Conservation (phyloP, 2,888 invertebrate species). For the Omphaloscelis lunosa region DNA sequence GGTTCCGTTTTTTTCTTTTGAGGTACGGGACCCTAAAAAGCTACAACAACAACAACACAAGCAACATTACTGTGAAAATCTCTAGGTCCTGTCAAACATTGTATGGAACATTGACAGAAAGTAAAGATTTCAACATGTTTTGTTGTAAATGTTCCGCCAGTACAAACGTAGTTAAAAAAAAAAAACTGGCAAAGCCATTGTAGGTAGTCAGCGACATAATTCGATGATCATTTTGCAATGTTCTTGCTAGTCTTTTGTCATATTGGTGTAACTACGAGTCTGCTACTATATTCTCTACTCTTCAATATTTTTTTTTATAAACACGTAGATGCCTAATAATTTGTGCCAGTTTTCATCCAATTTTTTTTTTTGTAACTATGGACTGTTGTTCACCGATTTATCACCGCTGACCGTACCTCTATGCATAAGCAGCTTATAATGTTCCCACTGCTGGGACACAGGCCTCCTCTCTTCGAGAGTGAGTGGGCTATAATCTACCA, state of each 20-base stretch:
- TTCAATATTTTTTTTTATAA: neutral
- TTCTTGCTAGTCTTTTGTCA: neutral
- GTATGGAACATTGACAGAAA: no score
- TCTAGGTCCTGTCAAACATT: no score
- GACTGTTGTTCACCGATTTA: neutral
- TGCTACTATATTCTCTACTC: neutral
- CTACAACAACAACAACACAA: no score
- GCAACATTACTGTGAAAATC: no score
- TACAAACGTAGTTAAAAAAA: no score
- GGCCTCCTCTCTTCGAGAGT: no score
- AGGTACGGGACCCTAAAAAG: no score
- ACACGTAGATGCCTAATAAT: neutral
- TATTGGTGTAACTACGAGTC: neutral
- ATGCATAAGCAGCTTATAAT: neutral
- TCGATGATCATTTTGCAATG: neutral
- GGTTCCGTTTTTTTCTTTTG: no score
- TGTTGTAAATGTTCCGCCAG: no score
- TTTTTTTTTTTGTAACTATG: neutral
- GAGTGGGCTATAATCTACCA: no score
- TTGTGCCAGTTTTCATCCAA: neutral
- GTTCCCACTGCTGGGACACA: no score
- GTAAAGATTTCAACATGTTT: no score
- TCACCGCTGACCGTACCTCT: neutral
- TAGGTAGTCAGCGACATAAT: neutral
- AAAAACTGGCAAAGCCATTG: neutral